Percentiles rank a stretch among this genome's conserved stretches.
Conservation (phyloP, 1,140 invertebrate species). For the Drosophila guanche region DNA sequence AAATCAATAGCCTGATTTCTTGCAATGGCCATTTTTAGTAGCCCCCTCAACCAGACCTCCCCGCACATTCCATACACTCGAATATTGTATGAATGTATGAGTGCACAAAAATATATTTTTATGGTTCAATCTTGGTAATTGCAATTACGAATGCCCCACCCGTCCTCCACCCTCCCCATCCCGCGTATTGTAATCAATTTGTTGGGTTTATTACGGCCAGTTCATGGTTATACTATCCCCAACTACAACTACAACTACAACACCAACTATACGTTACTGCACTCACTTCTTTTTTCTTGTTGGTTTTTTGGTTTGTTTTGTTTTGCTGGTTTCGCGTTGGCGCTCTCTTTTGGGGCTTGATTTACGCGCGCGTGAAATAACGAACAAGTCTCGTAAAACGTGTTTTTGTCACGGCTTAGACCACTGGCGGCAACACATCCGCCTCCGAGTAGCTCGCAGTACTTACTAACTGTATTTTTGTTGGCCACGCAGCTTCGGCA, state of each 20-base stretch:
- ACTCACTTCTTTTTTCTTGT: slow-evolving; percentile 64
- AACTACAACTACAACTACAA: slow-evolving; percentile 18
- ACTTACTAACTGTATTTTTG: slow-evolving; percentile 63
- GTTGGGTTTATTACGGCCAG: slow-evolving; percentile 57
- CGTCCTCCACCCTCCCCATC: neutral
- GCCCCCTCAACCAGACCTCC: neutral
- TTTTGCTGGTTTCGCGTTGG: slow-evolving; percentile 14
- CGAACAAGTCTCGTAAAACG: slow-evolving; percentile 61
- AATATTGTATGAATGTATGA: slow-evolving; percentile 21
- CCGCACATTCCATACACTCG: slow-evolving; percentile 55
- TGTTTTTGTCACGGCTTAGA: slow-evolving; percentile 53
- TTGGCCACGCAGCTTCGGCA: slow-evolving; percentile 46
- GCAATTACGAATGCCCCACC: slow-evolving; percentile 57
- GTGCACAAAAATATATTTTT: slow-evolving; percentile 38
- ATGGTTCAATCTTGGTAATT: slow-evolving; percentile 69
- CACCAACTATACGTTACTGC: slow-evolving; percentile 38
- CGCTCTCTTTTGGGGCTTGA: slow-evolving; percentile 29
- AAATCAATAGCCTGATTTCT: slow-evolving; percentile 74
- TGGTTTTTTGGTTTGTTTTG: slow-evolving; percentile 27
- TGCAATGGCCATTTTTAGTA: slow-evolving; percentile 47
- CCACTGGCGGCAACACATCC: slow-evolving; percentile 38
- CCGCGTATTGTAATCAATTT: slow-evolving; percentile 64
- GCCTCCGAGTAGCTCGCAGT: slow-evolving; percentile 41
- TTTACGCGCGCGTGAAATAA: slow-evolving; percentile 64
- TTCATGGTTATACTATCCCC: slow-evolving; percentile 40